Base-by-base conservation (phyloP, 2,888 invertebrate species). In the Alsophila aescularia region DNA sequence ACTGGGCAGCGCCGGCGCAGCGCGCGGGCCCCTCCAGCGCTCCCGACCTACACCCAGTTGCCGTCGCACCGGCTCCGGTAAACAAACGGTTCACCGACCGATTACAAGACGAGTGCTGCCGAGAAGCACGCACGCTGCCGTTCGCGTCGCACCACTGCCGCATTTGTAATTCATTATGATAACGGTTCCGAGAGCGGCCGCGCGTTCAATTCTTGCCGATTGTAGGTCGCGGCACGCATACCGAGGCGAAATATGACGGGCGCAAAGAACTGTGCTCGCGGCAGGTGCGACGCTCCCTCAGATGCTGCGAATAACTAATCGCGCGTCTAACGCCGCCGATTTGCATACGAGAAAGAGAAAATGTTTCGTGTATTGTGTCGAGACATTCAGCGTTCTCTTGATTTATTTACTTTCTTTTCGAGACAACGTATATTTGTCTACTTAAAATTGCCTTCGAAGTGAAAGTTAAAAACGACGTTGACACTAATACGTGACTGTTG, bases 1-100 rank as follows among this genome's bases (percentile, higher is more conserved):
- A 88, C 86, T 89, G 86, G 64, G 66, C 52, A 48, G 48, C 59
- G 73, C 66, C 59, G 71, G 61, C 73, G 70, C 60, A 69, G 62
- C 73, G 69, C 57, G 64, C 71, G 67, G 65, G 73, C 72, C 83
- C 85, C 85, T 72, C 85, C 79, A 75, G 70, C 64, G 14, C 73
- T 69, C 77, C 79, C 87, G 90, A 90, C 90, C 89, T 87, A 90
- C 87, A 89, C 85, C 85, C 75, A 75, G 77, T 65, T 72, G 75
- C 76, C 72, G 77, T 70, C 73, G 75, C 80, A 77, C 75, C 81
- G 82, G 75, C 84, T 78, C 77, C 83, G 84, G 87, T 87, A 89
- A 89, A 90, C 90, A 90, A 87, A 87, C 89, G 88, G 90, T 90
- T 90, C 90, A 87, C 75, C 89, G 90, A 89, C 87, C 90, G 90